phyloP scores from a whole-genome alignment of 2,888 invertebrate species.

The Aspidiotus destructor region DNA sequence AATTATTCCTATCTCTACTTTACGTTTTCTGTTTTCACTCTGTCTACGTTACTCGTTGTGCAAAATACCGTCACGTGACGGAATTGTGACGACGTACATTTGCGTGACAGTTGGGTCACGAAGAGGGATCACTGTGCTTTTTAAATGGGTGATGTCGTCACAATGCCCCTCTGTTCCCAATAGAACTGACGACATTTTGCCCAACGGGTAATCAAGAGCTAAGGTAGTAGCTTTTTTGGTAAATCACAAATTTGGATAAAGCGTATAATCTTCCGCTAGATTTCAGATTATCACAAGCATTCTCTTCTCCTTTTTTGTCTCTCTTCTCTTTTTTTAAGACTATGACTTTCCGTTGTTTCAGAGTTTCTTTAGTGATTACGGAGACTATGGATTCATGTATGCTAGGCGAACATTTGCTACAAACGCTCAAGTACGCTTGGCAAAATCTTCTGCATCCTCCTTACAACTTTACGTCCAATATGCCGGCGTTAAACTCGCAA shows the following conservation, averaged over 20 bases:
- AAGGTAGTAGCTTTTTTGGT: neutral
- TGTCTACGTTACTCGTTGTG: no score
- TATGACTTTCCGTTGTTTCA: conserved; percentile 31
- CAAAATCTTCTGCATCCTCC: conserved; percentile 47
- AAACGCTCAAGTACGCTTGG: conserved; percentile 60
- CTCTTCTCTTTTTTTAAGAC: no score
- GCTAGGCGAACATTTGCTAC: conserved; percentile 63
- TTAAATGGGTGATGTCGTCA: no score
- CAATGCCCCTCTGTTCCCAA: no score
- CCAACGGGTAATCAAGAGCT: neutral
- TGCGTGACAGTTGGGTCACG: no score
- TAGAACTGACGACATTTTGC: no score
- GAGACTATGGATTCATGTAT: conserved; percentile 72
- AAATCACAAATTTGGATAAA: neutral
- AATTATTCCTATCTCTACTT: no score
- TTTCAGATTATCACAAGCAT: neutral
- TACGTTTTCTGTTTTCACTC: no score
- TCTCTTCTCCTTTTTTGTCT: conserved; percentile 25
- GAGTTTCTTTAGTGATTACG: conserved; percentile 56
- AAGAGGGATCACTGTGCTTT: no score
- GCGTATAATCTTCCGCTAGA: neutral
- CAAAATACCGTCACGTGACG: no score
- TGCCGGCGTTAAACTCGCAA: neutral
- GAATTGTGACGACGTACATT: no score
- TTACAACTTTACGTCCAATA: neutral